Evolutionary conservation across 2,888 invertebrate species (phyloP).

Genomic region (Drosophila mettleri): DNA sequence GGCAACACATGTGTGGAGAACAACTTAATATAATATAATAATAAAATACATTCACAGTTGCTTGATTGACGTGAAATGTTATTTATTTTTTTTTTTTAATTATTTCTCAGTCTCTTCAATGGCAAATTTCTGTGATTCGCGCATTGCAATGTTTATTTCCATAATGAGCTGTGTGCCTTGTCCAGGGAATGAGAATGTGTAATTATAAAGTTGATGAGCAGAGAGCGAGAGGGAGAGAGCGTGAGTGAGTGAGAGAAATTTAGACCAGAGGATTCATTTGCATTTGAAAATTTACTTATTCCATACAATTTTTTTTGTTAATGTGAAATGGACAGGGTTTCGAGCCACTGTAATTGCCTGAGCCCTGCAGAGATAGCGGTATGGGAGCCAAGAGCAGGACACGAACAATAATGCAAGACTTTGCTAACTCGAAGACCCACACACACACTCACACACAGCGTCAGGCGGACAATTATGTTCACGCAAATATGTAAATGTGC

Average conservation of each 20-base stretch:
- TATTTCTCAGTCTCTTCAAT: neutral
- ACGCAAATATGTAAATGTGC: constrained; percentile 58
- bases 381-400: constrained; percentile 21
- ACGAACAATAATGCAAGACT: constrained; percentile 41
- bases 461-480: constrained; percentile 63
- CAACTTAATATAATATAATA: constrained; percentile 11
- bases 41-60: neutral
- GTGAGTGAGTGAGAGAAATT: constrained; percentile 29
- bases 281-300: constrained; percentile 61
- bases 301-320: constrained; percentile 9
- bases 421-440: constrained; percentile 34
- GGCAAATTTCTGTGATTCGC: neutral
- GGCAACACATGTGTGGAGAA: neutral
- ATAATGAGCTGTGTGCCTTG: constrained; percentile 35
- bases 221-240: neutral
- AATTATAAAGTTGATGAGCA: constrained; percentile 36
- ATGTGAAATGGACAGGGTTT: neutral
- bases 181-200: constrained; percentile 31
- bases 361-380: too few species aligned
- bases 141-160: constrained; percentile 18
- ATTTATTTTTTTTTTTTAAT: neutral
- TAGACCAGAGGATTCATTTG: constrained; percentile 60
- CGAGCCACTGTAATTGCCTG: neutral
- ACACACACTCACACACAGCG: constrained; percentile 10
- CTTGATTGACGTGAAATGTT: neutral